Conservation (phyloP, 2,888 invertebrate species). For the Chrysodeixis includens region DNA sequence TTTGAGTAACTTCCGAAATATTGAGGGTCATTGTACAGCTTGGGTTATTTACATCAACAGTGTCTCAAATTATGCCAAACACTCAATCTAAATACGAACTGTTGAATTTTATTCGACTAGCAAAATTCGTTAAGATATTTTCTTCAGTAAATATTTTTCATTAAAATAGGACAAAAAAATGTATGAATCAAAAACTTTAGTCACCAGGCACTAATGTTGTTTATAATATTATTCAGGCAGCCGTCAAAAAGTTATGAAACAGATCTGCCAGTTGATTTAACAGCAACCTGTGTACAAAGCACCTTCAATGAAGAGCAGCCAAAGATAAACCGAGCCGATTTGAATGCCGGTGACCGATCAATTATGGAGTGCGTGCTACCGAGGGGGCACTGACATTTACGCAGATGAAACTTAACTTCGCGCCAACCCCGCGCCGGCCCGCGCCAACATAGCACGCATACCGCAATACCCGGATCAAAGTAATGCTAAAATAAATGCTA, state of each 20-base stretch:
- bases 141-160: background rate
- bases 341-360: constrained; percentile 82
- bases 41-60: background rate
- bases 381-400: constrained; percentile 82
- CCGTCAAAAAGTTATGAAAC: background rate
- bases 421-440: constrained; percentile 57
- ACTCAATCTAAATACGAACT: background rate
- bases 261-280: background rate
- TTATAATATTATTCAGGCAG: background rate
- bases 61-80: background rate
- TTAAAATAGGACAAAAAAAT: too few species aligned
- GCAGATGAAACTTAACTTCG: constrained; percentile 75
- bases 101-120: background rate
- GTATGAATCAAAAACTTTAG: background rate
- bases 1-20: background rate
- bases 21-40: background rate
- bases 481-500: constrained; percentile 67
- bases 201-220: too few species aligned
- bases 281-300: constrained; percentile 50
- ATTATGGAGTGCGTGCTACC: constrained; percentile 69
- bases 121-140: background rate
- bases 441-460: constrained; percentile 73
- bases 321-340: constrained; percentile 71
- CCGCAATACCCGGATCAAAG: constrained; percentile 68
- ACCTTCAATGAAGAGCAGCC: constrained; percentile 63